Evolutionary conservation across 2,113 vertebrate genomes (phyloP).

Genomic region (Prolemur simus): DNA sequence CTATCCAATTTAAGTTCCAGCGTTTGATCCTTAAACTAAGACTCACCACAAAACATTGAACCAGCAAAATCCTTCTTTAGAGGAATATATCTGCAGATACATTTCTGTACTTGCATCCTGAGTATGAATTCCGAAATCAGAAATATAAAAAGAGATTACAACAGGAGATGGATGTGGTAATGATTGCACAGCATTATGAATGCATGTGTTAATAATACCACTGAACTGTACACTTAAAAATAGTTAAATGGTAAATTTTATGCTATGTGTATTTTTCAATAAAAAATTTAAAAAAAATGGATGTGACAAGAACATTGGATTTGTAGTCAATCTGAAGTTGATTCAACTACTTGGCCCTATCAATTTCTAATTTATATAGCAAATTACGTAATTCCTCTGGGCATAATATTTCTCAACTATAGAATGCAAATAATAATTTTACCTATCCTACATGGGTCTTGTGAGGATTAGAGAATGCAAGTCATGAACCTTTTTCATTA

Average conservation of each 20-base stretch:
- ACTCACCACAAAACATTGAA: background rate
- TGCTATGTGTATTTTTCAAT: background rate
- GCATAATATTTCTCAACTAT: background rate
- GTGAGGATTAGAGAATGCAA: constrained; percentile 6
- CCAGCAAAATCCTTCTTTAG: background rate
- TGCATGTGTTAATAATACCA: background rate
- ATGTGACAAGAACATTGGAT: background rate
- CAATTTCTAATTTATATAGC: background rate
- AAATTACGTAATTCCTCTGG: constrained; percentile 26
- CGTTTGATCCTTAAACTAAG: background rate
- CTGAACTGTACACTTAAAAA: background rate
- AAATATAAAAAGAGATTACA: background rate
- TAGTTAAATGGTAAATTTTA: background rate
- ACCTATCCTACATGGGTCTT: background rate
- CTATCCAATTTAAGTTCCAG: background rate
- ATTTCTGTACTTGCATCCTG: background rate
- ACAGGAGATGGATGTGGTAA: background rate
- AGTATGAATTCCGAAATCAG: background rate
- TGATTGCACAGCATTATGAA: background rate
- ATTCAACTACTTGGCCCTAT: background rate
- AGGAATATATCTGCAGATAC: background rate
- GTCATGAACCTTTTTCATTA: background rate
- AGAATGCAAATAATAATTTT: constrained; percentile 30
- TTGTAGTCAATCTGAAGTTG: background rate
- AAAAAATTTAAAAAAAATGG: background rate